A percentile compares a stretch with the other conserved stretches of the same genome.
These are phyloP conservation scores for Drosophila nasuta DNA, from an alignment of 1,140 invertebrate species.

Conservation along the genomic window DNA sequence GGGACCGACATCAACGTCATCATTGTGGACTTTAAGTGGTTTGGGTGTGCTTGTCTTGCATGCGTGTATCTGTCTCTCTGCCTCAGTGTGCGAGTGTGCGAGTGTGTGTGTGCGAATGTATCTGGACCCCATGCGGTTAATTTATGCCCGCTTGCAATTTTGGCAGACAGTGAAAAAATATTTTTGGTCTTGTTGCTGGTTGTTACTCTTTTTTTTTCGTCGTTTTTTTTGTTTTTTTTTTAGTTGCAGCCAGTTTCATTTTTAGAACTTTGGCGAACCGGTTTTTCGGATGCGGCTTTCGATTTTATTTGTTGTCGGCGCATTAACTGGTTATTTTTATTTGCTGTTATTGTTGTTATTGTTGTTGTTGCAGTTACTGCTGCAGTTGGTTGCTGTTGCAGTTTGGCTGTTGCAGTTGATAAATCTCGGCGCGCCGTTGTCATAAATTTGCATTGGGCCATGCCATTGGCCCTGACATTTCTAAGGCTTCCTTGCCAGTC, in stretches of 20 bases:
- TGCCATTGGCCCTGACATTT: slow-evolving; percentile 82
- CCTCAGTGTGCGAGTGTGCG: slow-evolving; percentile 25
- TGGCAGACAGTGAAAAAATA: slow-evolving; percentile 80
- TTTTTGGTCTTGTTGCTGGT: slow-evolving; percentile 75
- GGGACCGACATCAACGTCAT: slow-evolving; percentile 76
- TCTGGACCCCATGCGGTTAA: slow-evolving; percentile 82
- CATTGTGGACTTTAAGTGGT: slow-evolving; percentile 82
- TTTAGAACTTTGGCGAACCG: slow-evolving; percentile 80
- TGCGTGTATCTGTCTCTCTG: slow-evolving; percentile 47
- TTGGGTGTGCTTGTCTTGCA: slow-evolving; percentile 77
- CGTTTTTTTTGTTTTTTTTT: slow-evolving; percentile 16
- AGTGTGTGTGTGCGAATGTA: slow-evolving; percentile 47
- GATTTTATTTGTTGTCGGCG: slow-evolving; percentile 79
- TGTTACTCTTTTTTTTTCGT: not conserved
- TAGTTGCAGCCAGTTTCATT: slow-evolving; percentile 75
- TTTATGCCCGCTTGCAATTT: slow-evolving; percentile 83
- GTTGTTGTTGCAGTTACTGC: not conserved
- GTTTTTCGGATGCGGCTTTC: slow-evolving; percentile 79
- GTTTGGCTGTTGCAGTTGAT: slow-evolving; percentile 65
- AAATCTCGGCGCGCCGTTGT: slow-evolving; percentile 78
- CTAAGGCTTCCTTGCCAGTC: slow-evolving; percentile 75
- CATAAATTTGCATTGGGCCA: slow-evolving; percentile 82
- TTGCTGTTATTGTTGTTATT: slow-evolving; percentile 14
- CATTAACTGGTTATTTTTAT: slow-evolving; percentile 69
- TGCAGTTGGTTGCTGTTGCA: slow-evolving; percentile 42